Base-by-base conservation (phyloP, 2,888 invertebrate species). In the Euspilapteryx auroguttella region DNA sequence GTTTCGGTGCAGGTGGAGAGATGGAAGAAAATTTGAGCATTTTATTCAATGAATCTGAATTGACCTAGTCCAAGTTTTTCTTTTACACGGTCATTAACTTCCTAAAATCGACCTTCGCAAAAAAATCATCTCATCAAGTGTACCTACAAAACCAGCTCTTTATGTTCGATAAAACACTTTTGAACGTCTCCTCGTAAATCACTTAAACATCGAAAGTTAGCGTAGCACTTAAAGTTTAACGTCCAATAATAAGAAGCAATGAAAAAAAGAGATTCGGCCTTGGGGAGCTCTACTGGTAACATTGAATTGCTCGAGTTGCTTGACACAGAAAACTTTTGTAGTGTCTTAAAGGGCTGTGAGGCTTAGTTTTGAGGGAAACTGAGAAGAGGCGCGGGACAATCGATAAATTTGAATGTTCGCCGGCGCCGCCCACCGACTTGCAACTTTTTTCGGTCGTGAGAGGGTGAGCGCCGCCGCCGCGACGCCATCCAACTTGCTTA, bases 331-430 rank as follows among this genome's bases (percentile, higher is more conserved):
- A n/a, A n/a, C n/a, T n/a, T n/a, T n/a, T n/a, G n/a, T n/a, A n/a
- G n/a, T 41, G 52, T 51, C 45, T 49, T 55, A 58, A 69, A 71
- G 68, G 73, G 68, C 66, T 69, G 64, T 64, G 66, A 64, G 62
- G 53, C 58, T 58, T 55, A 61, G 61, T 55, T 66, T 66, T 66
- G 66, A 73, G 65, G 68, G 68, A 69, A 69, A 66, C 53, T 50
- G 73, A 69, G 66, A 75, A 68, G 73, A 75, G 64, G 53, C 56
- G 52, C 54, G 64, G 64, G 63, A 66, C 65, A 69, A 75, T 75
- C 73, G 66, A 75, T 75, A 73, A 73, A 75, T 73, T 73, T 75
- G 75, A 75, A 73, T 75, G 75, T 73, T 71, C 63, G 46, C 42
- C 58, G 69, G 69, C 69, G 68, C 68, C 69, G 61, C 56, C 52